These are phyloP conservation scores for Parnassius glacialis DNA, from an alignment of 2,888 invertebrate species.

Conservation along the genomic window DNA sequence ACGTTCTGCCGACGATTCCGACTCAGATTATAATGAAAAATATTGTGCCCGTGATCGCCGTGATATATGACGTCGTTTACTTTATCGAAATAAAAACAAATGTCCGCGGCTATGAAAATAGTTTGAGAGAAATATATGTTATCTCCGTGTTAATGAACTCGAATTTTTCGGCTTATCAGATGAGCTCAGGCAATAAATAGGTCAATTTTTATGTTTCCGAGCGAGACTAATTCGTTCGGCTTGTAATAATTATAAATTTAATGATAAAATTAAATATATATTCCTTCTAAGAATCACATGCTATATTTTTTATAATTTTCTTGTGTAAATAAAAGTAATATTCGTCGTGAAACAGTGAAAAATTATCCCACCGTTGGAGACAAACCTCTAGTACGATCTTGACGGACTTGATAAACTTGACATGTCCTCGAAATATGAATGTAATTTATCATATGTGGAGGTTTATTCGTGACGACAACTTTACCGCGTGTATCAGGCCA, in stretches of 20 bases:
- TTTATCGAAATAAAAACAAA: conserved; percentile 32
- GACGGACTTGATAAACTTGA: too few species aligned
- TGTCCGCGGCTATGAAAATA: conserved; percentile 29
- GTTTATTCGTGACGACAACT: too few species aligned
- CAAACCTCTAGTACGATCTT: too few species aligned
- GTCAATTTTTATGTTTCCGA: conserved; percentile 53
- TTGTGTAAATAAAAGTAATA: too few species aligned
- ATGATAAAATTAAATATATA: conserved; percentile 2
- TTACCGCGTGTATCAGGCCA: too few species aligned
- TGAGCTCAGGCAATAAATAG: conserved; percentile 67
- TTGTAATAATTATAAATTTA: conserved; percentile 17
- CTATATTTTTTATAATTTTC: too few species aligned
- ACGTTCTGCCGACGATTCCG: conserved; percentile 38
- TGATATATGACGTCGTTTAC: conserved; percentile 35
- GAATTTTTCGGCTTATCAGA: conserved; percentile 63
- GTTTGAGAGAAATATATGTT: conserved; percentile 34
- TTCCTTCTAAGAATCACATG: neutral
- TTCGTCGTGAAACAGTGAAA: too few species aligned
- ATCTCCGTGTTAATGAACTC: conserved; percentile 68
- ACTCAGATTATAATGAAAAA: conserved; percentile 57
- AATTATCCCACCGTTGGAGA: too few species aligned
- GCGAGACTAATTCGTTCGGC: conserved; percentile 6
- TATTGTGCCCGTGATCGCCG: conserved; percentile 37
- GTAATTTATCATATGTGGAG: too few species aligned
- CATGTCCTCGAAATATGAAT: too few species aligned